Percentiles rank a stretch among this genome's conserved stretches.
Evolutionary conservation across 2,888 invertebrate genomes (phyloP).

Genomic region (Xestia c-nigrum): DNA sequence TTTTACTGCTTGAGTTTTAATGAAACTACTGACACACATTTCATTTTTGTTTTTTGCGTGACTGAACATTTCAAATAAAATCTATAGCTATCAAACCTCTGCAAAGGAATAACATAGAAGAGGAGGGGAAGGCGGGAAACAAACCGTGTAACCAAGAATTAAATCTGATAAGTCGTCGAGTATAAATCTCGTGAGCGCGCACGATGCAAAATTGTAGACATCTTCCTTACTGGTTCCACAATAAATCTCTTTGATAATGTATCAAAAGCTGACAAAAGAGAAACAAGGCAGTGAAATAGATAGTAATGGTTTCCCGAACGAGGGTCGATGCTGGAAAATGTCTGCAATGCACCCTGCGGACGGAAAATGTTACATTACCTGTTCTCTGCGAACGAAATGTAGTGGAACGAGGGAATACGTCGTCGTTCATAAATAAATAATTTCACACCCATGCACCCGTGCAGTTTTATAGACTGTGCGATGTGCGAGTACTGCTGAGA

Average conservation of each 20-base stretch:
- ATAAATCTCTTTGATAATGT: slow-evolving; percentile 66
- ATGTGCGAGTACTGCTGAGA: slow-evolving; percentile 35
- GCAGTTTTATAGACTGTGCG: slow-evolving; percentile 44
- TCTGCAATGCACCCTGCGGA: slow-evolving; percentile 45
- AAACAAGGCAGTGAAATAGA: slow-evolving; percentile 63
- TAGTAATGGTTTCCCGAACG: slow-evolving; percentile 67
- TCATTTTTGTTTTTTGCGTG: slow-evolving; percentile 5
- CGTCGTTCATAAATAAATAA: slow-evolving; percentile 67
- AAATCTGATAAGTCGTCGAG: slow-evolving; percentile 64
- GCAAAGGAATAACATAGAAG: slow-evolving; percentile 48
- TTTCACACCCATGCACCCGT: slow-evolving; percentile 47
- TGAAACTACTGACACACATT: slow-evolving; percentile 18
- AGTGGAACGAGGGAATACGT: slow-evolving; percentile 47
- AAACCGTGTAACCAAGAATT: slow-evolving; percentile 59
- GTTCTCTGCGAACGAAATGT: slow-evolving; percentile 49
- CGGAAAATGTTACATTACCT: slow-evolving; percentile 57
- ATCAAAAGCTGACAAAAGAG: slow-evolving; percentile 60
- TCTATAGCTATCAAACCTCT: slow-evolving; percentile 20
- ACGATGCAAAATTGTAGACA: slow-evolving; percentile 58
- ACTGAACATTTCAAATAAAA: slow-evolving; percentile 4
- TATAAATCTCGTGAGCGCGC: slow-evolving; percentile 57
- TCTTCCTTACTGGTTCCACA: slow-evolving; percentile 40
- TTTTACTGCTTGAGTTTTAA: slow-evolving; percentile 27
- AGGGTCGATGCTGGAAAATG: slow-evolving; percentile 52
- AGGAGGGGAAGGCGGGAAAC: slow-evolving; percentile 45